These are phyloP conservation scores for Hylaea fasciaria DNA, from an alignment of 2,888 invertebrate species.

Conservation along the genomic window DNA sequence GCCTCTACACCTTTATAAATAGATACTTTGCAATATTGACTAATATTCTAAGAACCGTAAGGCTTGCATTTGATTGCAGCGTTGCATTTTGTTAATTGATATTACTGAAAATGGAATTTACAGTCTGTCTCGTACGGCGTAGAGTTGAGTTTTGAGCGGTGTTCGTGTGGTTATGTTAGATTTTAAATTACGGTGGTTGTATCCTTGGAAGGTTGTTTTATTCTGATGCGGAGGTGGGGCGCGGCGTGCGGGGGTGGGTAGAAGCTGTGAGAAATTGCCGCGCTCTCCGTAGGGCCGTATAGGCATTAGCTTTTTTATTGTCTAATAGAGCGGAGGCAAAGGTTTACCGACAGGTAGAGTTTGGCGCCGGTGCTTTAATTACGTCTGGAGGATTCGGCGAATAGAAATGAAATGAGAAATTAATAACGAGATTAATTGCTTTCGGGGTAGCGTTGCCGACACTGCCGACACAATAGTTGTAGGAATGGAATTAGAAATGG, in stretches of 20 bases:
- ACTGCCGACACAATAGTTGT: slow-evolving; percentile 38
- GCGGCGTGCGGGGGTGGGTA: slow-evolving; percentile 51
- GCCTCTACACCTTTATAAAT: slow-evolving; percentile 61
- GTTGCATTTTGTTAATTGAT: slow-evolving; percentile 26
- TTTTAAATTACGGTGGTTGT: slow-evolving; percentile 80
- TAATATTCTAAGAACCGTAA: slow-evolving; percentile 48
- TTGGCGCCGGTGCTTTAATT: slow-evolving; percentile 81
- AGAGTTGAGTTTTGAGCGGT: slow-evolving; percentile 57
- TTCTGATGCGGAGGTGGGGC: slow-evolving; percentile 62
- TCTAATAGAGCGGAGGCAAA: slow-evolving; percentile 80
- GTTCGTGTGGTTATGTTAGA: slow-evolving; percentile 53
- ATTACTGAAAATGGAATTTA: slow-evolving; percentile 8
- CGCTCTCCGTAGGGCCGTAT: slow-evolving; percentile 69
- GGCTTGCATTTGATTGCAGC: slow-evolving; percentile 45
- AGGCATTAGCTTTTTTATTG: slow-evolving; percentile 82
- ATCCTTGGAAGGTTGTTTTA: slow-evolving; percentile 84
- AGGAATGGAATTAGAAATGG: slow-evolving; percentile 38
- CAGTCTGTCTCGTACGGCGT: slow-evolving; percentile 11
- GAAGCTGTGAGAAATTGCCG: slow-evolving; percentile 80
- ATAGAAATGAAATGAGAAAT: slow-evolving; percentile 62
- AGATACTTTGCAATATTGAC: slow-evolving; percentile 45
- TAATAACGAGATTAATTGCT: slow-evolving; percentile 58
- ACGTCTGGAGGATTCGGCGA: slow-evolving; percentile 70
- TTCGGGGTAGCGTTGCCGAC: slow-evolving; percentile 37
- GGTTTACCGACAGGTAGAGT: slow-evolving; percentile 78